Evolutionary conservation across 2,888 invertebrate species (phyloP).

Genomic region (Anorthoa munda): DNA sequence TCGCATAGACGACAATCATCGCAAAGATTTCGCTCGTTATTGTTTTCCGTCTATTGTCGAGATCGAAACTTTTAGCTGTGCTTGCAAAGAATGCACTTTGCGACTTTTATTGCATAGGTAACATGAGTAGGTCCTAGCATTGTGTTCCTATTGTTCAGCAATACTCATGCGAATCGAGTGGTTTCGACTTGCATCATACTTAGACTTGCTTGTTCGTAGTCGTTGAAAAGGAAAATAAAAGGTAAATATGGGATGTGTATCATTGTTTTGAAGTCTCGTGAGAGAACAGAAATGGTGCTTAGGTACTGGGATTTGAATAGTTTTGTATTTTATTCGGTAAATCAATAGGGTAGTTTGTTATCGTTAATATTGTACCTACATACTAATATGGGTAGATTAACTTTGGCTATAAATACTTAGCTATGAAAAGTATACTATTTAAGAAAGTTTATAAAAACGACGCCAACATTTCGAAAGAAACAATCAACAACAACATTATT

Average conservation of each 20-base stretch:
- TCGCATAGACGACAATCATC: constrained; percentile 67
- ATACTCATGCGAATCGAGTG: constrained; percentile 39
- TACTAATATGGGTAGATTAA: background rate
- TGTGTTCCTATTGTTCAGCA: constrained; percentile 47
- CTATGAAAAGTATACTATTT: background rate
- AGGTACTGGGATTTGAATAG: background rate
- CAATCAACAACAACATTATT: background rate
- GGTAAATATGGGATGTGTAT: constrained; percentile 20
- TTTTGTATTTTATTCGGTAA: background rate
- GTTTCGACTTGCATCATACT: constrained; percentile 50
- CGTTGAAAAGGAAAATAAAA: constrained; percentile 40
- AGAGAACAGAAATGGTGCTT: background rate
- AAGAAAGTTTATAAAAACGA: too few relatives aligned
- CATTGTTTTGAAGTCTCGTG: constrained; percentile 11
- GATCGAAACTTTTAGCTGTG: constrained; percentile 66
- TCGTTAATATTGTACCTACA: too few relatives aligned
- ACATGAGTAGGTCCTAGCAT: constrained; percentile 38
- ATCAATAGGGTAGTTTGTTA: background rate
- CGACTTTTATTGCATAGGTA: constrained; percentile 55
- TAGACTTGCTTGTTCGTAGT: constrained; percentile 28
- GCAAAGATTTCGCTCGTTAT: constrained; percentile 75
- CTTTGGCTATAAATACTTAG: too few relatives aligned
- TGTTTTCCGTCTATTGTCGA: constrained; percentile 74
- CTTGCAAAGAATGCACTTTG: constrained; percentile 58
- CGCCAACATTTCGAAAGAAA: background rate